Base-by-base conservation (phyloP, 2,113 vertebrate genomes). In the Centropristis striata region DNA sequence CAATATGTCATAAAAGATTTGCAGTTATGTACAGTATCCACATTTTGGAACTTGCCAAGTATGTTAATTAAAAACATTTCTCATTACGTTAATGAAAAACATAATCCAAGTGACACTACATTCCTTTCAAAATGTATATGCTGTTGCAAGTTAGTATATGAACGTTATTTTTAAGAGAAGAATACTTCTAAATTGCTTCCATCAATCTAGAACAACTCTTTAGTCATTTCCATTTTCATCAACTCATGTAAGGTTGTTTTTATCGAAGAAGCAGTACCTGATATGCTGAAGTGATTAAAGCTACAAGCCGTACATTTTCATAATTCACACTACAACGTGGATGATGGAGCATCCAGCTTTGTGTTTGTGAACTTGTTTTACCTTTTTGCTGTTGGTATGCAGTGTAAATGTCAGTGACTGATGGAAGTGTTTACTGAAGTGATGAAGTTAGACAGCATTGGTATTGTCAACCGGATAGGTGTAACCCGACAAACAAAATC, bases 371-470 rank as follows among this genome's bases (percentile, higher is more conserved):
- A 42, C 21, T 16, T 49, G 2, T 57, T 67, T 74, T 27, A 63
- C 64, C 42, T 76, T 78, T 42, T 21, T 60, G 16, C 8, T 80
- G 23, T 55, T 78, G 14, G 44, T 59, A 65, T 61, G 25, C 73
- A 39, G 66, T 1, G 2, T 76, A 72, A 84, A 58, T 84, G 61
- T 58, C 79, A 78, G 4, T 66, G 70, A 75, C 69, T 72, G 61
- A 83, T 61, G 65, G 58, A 78, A 49, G 37, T 46, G 50, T 67
- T 76, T 67, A 23, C 57, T 47, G 8, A 69, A 63, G 67, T 74
- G 71, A 85, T 80, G 50, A 58, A 54, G 64, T 71, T 68, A 39
- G 41, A 65, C n/a, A 36, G 23, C 23, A 55, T 4, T 36, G 37
- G 5, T 67, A 39, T 46, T 75, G 79, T 82, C 71, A 64, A 53